Evolutionary conservation across 2,113 vertebrate species (phyloP), one percentile per base, ranked within the genome.

Genomic region (Triplophysa rosa): DNA sequence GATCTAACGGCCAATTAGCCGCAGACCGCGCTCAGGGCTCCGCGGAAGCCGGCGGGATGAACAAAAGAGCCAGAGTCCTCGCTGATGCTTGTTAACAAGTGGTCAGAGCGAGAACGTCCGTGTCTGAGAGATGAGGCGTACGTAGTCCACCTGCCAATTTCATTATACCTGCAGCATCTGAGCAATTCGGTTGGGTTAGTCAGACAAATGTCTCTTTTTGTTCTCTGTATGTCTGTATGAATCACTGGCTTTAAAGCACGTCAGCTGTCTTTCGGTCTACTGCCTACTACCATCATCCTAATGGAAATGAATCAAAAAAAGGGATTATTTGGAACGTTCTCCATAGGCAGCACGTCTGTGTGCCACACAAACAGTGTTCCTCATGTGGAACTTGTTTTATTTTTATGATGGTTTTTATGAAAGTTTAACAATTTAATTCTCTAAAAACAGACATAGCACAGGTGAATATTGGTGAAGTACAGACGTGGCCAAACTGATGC

Each of bases 131-230:
- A 74, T 61, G 59, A 26, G 69, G 40, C 69, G 37, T 80, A 47
- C 69, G 77, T 81, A 58, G 69, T 19, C 64, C 16, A 58, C 63
- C 54, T 81, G 64, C 52, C 37, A 81, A 63, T 59, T 70, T 78
- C 78, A 84, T 86, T 84, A 84, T 77, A 64, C 77, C 69, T 75
- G 79, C 78, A 1, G 80, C 69, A 73, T 84, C 80, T 76, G 80
- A 80, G 65, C 74, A 19, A 52, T 71, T 58, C 78, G 65, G 74
- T 79, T 54, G 64, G 82, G 64, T 67, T 69, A 82, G 67, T 52
- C 47, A 33, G 64, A 4, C 24, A 2, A 63, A 47, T 63, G 8
- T 84, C 63, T 75, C 71, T 63, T 56, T 62, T 63, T 33, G 56
- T 23, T 33, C 13, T 4, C 24, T 12, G 40, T 79, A 21, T 79